Conservation (phyloP, 2,888 invertebrate genomes). For the Cryptus armator region DNA sequence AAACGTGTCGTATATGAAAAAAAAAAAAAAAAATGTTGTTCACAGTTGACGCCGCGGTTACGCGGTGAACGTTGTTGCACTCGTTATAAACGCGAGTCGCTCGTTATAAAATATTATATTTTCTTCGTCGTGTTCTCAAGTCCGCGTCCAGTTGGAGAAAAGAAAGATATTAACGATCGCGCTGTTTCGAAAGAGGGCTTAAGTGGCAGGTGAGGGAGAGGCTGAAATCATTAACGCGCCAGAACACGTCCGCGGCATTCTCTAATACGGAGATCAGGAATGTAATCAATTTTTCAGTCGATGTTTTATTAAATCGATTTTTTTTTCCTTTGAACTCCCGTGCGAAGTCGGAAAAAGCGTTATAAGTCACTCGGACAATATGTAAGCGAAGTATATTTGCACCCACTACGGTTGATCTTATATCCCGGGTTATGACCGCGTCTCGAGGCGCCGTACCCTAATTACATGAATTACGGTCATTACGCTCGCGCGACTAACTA, state of each 20-base stretch:
- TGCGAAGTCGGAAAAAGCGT: not conserved
- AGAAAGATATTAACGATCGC: slow-evolving; percentile 19
- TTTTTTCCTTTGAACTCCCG: not conserved
- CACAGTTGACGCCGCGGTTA: slow-evolving; percentile 1
- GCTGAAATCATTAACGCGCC: slow-evolving; percentile 5
- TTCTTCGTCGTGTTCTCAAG: not conserved
- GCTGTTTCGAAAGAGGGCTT: not conserved
- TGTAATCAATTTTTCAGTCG: not conserved
- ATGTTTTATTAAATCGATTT: slow-evolving; percentile 29
- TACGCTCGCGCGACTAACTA: not conserved
- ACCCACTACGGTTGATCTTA: not conserved
- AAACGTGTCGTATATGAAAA: not conserved
- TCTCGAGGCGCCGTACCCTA: not conserved
- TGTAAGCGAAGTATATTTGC: not conserved
- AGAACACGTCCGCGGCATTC: slow-evolving; percentile 3
- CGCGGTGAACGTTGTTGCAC: not conserved
- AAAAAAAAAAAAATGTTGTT: not conserved
- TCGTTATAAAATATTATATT: slow-evolving; percentile 17
- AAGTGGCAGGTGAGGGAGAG: slow-evolving; percentile 7
- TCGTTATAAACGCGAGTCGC: not conserved
- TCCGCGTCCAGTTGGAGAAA: not conserved
- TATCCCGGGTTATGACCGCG: not conserved
- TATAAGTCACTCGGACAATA: not conserved
- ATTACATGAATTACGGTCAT: slow-evolving; percentile 31
- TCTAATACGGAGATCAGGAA: not conserved